phyloP scores from a whole-genome alignment of 2,888 invertebrate species.

The Pinctada fucata region DNA sequence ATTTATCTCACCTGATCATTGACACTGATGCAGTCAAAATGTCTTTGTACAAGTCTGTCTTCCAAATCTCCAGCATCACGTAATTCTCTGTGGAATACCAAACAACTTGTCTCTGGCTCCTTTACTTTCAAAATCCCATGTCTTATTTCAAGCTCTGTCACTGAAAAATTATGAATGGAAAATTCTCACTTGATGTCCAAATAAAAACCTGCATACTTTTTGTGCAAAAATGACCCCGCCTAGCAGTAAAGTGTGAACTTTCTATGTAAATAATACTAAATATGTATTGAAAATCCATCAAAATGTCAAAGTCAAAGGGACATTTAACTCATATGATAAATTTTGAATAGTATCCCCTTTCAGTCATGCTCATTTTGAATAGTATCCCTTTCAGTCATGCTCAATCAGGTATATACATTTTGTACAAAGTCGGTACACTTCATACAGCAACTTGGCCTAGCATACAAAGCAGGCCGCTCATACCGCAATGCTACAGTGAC shows the following conservation, averaged over 20 bases:
- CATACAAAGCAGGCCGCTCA: too few species aligned
- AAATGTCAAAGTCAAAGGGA: neutral
- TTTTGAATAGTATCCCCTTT: too few species aligned
- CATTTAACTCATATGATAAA: too few species aligned
- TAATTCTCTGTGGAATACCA: slow-evolving; percentile 63
- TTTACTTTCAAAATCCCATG: slow-evolving; percentile 62
- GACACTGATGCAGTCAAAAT: slow-evolving; percentile 55
- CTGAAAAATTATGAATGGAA: slow-evolving; percentile 47
- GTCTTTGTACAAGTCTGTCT: slow-evolving; percentile 54
- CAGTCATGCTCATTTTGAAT: too few species aligned
- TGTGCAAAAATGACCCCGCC: too few species aligned
- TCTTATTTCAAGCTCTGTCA: slow-evolving; percentile 70
- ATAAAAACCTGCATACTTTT: neutral
- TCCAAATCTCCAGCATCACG: slow-evolving; percentile 44
- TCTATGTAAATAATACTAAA: neutral
- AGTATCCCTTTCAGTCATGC: too few species aligned
- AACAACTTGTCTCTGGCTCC: slow-evolving; percentile 48
- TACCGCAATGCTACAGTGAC: too few species aligned
- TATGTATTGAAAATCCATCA: neutral
- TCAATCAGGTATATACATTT: too few species aligned
- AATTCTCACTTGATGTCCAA: neutral
- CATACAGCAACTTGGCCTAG: too few species aligned
- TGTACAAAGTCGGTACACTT: too few species aligned
- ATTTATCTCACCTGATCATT: slow-evolving; percentile 53
- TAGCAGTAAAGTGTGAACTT: too few species aligned